These are phyloP conservation scores for Halyomorpha halys DNA, from an alignment of 1,140 invertebrate species.

Conservation along the genomic window DNA sequence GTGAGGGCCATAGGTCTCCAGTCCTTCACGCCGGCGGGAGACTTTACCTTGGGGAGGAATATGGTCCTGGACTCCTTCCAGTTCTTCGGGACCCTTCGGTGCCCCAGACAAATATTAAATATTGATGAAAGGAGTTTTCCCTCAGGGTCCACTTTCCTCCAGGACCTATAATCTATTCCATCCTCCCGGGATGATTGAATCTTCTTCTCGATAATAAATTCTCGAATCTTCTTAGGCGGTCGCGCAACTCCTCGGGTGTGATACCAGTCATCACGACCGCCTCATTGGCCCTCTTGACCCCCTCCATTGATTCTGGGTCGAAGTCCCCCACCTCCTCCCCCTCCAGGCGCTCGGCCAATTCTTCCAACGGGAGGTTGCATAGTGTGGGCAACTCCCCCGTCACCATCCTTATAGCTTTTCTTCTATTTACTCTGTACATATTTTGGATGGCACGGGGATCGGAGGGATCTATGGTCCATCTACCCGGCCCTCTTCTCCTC, in stretches of 20 bases:
- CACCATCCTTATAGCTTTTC: neutral
- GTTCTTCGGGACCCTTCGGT: constrained; percentile 19
- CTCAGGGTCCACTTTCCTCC: constrained; percentile 12
- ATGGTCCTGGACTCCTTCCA: constrained; percentile 33
- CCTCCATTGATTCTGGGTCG: neutral
- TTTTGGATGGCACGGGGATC: neutral
- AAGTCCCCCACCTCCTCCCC: neutral
- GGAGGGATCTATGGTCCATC: neutral
- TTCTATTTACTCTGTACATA: neutral
- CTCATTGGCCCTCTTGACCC: no score
- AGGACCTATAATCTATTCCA: constrained; percentile 27
- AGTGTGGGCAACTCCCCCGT: neutral
- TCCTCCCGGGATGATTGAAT: constrained; percentile 32
- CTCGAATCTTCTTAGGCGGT: constrained; percentile 23
- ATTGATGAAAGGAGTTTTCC: constrained; percentile 23
- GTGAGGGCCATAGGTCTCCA: constrained; percentile 35
- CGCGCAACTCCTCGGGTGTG: constrained; percentile 18
- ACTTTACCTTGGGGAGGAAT: constrained; percentile 34
- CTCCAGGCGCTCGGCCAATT: neutral
- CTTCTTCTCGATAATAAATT: no score
- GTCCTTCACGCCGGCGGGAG: constrained; percentile 30
- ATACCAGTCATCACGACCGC: neutral
- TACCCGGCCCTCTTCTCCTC: neutral
- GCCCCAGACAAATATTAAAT: constrained; percentile 24
- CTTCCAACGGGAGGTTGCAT: neutral